Conservation (phyloP, 2,113 vertebrate species). For the Albula glossodonta region DNA sequence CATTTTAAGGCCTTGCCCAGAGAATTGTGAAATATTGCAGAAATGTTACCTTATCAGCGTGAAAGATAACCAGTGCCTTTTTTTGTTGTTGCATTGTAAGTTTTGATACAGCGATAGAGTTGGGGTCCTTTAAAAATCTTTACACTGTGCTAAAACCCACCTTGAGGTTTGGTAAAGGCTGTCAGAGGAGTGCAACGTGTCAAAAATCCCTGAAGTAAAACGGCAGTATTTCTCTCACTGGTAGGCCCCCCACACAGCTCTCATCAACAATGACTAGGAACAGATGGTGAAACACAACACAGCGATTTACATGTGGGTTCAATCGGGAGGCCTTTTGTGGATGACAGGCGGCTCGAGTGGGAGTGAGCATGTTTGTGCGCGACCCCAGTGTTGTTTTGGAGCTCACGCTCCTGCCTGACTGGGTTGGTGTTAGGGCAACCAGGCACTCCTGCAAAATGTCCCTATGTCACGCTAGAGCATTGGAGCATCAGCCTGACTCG, state of each 20-base stretch:
- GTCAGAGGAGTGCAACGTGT: background rate
- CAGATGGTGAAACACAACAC: background rate
- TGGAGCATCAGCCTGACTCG: slow-evolving; percentile 44
- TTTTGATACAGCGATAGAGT: background rate
- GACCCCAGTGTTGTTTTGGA: slow-evolving; percentile 22
- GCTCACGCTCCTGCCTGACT: slow-evolving; percentile 3
- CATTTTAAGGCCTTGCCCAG: too few relatives aligned
- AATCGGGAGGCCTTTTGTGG: slow-evolving; percentile 14
- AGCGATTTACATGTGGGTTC: background rate
- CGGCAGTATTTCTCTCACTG: background rate
- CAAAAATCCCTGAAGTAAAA: background rate
- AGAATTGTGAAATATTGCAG: too few relatives aligned
- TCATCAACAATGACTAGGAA: background rate
- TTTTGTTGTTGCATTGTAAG: too few relatives aligned
- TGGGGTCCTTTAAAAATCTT: background rate
- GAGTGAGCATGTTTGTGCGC: background rate
- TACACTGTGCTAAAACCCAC: background rate
- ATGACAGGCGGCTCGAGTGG: background rate
- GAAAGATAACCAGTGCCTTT: too few relatives aligned
- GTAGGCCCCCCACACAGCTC: background rate
- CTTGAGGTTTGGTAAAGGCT: background rate
- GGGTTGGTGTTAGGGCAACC: slow-evolving; percentile 22
- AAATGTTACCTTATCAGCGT: too few relatives aligned
- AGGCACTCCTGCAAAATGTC: background rate
- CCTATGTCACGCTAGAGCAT: background rate